These are phyloP conservation scores for Ormyrus nitidulus DNA, from an alignment of 2,888 invertebrate species.

Conservation along the genomic window DNA sequence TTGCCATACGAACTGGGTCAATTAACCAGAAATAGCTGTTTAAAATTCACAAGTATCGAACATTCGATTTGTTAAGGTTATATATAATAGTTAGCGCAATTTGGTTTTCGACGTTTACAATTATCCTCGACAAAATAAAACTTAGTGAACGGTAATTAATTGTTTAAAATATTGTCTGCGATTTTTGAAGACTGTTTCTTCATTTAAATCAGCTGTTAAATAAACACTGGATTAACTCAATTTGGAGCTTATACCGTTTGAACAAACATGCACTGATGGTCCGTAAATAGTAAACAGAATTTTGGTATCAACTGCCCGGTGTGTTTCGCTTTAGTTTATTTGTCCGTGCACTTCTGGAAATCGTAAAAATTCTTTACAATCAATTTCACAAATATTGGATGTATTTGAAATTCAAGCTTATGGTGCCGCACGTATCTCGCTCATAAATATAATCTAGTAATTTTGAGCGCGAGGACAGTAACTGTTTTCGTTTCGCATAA, in stretches of 20 bases:
- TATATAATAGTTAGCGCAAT: constrained; percentile 12
- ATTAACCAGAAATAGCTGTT: constrained; percentile 3
- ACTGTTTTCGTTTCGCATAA: too few species aligned
- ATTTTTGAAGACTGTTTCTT: background rate
- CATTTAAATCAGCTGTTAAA: constrained; percentile 1
- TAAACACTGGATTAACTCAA: constrained; percentile 31
- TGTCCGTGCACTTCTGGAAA: background rate
- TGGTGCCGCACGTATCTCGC: background rate
- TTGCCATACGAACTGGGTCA: too few species aligned
- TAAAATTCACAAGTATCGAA: constrained; percentile 25
- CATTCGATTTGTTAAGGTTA: constrained; percentile 10
- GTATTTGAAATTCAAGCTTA: background rate
- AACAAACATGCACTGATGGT: constrained; percentile 30
- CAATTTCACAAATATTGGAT: constrained; percentile 15
- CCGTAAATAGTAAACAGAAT: constrained; percentile 42
- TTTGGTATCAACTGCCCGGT: constrained; percentile 24
- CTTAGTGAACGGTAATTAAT: background rate
- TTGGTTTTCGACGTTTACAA: background rate
- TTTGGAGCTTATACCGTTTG: constrained; percentile 16
- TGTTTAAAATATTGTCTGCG: background rate
- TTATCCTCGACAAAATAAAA: background rate
- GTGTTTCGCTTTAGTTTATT: constrained; percentile 11
- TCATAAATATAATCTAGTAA: background rate
- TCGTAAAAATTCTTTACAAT: constrained; percentile 18
- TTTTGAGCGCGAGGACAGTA: too few species aligned